Evolutionary conservation across 2,113 vertebrate genomes (phyloP).

Genomic region (Ginglymostoma cirratum): DNA sequence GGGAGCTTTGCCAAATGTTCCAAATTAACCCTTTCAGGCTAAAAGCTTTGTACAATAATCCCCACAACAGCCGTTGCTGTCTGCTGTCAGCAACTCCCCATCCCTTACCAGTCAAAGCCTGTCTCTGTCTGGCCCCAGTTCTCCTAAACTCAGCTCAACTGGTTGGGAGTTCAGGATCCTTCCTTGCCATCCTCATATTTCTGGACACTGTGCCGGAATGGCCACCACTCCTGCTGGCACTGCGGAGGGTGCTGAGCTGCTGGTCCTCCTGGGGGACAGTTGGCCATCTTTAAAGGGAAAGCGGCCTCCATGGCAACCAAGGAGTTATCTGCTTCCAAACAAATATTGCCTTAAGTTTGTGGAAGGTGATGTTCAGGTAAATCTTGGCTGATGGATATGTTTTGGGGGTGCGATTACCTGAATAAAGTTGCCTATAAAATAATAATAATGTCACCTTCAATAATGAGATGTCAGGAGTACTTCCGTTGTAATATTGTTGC

Average conservation of each 20-base stretch:
- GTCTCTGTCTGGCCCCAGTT: not conserved
- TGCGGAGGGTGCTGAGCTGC: not conserved
- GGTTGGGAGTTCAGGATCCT: not conserved
- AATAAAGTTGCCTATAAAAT: not conserved
- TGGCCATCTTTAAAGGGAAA: not conserved
- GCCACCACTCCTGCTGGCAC: not conserved
- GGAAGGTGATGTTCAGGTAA: not conserved
- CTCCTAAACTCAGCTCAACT: not conserved
- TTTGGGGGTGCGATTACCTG: no score
- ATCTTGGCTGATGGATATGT: not conserved
- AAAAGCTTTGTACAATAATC: no score
- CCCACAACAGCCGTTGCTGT: not conserved
- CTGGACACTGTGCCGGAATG: no score
- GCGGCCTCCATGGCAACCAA: not conserved
- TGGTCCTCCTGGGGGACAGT: not conserved
- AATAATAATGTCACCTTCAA: not conserved
- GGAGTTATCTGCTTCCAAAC: not conserved
- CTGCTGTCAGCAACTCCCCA: not conserved
- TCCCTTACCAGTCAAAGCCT: not conserved
- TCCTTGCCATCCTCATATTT: not conserved
- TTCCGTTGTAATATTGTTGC: not conserved
- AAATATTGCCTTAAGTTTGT: no score
- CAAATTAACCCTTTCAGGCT: no score
- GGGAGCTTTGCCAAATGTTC: no score
- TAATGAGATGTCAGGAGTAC: not conserved